Evolutionary conservation across 2,888 invertebrate genomes (phyloP).

Genomic region (Bellardia bayeri): DNA sequence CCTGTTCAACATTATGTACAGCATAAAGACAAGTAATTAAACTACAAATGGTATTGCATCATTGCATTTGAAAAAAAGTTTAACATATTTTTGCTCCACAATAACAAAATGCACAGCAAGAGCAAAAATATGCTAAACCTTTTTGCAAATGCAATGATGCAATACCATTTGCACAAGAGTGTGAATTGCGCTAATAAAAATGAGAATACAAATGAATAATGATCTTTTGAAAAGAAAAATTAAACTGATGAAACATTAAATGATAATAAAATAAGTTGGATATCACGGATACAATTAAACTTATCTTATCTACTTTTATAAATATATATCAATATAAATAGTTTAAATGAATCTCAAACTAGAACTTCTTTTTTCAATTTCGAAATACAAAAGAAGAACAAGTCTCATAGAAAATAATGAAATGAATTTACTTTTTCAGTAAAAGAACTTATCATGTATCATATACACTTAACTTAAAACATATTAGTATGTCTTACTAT

Average conservation of each 20-base stretch:
- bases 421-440: background rate
- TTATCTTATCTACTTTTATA: background rate
- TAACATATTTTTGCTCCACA: too few species aligned
- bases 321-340: background rate
- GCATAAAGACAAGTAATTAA: background rate
- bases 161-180: too few species aligned
- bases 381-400: too few species aligned
- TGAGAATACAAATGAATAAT: background rate
- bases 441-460: background rate
- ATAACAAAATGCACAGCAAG: too few species aligned
- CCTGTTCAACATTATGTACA: conserved; percentile 16
- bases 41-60: too few species aligned
- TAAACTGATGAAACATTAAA: too few species aligned
- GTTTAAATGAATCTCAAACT: background rate
- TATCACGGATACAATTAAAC: conserved; percentile 22
- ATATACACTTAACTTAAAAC: background rate
- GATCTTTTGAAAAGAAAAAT: too few species aligned
- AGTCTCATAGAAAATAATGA: too few species aligned
- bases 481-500: background rate
- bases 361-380: background rate
- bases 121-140: too few species aligned
- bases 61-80: too few species aligned
- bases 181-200: background rate
- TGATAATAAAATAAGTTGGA: background rate
- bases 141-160: too few species aligned